A percentile compares a stretch with the other conserved stretches of the same genome.
These are phyloP conservation scores for Oscheius onirici DNA, from an alignment of 2,888 invertebrate species.

Conservation along the genomic window DNA sequence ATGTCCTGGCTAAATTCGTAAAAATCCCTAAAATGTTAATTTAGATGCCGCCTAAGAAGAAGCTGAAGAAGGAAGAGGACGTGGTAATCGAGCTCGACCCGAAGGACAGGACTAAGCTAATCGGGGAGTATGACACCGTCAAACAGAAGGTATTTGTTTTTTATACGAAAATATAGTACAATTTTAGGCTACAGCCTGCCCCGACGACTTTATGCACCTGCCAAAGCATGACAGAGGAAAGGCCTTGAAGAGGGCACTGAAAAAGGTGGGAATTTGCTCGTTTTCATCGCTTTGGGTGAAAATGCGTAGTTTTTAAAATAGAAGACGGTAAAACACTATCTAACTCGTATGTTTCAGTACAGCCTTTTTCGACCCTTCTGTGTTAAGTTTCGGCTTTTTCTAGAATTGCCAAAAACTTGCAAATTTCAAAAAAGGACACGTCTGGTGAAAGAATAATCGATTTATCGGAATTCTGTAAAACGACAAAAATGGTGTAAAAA, in stretches of 20 bases:
- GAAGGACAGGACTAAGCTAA: constrained; percentile 27
- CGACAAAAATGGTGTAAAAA: too few relatives aligned
- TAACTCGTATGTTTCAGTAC: too few relatives aligned
- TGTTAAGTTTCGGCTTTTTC: too few relatives aligned
- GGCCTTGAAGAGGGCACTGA: constrained; percentile 45
- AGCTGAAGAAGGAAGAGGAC: constrained; percentile 15
- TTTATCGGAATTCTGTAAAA: too few relatives aligned
- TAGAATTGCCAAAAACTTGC: too few relatives aligned
- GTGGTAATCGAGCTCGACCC: not conserved
- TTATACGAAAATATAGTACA: not conserved
- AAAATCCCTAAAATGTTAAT: not conserved
- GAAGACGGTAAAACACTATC: too few relatives aligned
- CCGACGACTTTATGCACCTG: constrained; percentile 50
- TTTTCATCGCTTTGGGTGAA: not conserved
- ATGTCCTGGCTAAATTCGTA: not conserved
- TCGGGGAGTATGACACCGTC: constrained; percentile 43
- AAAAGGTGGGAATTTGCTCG: constrained; percentile 36
- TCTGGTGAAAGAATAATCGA: too few relatives aligned
- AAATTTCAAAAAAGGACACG: too few relatives aligned
- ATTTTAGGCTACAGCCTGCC: constrained; percentile 38
- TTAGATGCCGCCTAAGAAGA: constrained; percentile 22
- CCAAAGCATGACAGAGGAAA: constrained; percentile 52
- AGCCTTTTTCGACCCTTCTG: too few relatives aligned
- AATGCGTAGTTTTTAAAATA: too few relatives aligned
- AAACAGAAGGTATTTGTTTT: constrained; percentile 21